These are phyloP conservation scores for Myiagra hebetior DNA, from an alignment of 2,113 vertebrate genomes.

Conservation along the genomic window DNA sequence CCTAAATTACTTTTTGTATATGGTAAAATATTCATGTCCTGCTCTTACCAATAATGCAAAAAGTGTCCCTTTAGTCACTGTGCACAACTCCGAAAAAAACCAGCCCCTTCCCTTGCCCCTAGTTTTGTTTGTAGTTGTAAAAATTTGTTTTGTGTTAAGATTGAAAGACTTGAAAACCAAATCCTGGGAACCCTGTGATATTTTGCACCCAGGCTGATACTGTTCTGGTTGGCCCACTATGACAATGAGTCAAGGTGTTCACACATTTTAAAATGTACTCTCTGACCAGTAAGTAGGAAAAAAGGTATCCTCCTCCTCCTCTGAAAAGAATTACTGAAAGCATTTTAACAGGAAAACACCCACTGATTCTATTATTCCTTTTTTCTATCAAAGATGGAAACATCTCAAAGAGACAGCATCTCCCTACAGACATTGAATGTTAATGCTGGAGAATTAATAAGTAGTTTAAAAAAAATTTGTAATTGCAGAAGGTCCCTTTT, in stretches of 20 bases:
- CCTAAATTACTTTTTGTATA: not conserved
- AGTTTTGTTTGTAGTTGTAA: not conserved
- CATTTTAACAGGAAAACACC: not conserved
- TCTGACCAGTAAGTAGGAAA: not conserved
- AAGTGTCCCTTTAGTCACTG: not conserved
- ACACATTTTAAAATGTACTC: not conserved
- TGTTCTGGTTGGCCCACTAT: not conserved
- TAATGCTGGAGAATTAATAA: not conserved
- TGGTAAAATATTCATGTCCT: not conserved
- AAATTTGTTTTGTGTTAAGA: not conserved
- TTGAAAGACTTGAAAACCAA: not conserved
- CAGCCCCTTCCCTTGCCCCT: rapidly evolving
- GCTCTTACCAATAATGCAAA: not conserved
- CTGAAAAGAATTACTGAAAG: not conserved
- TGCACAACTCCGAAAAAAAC: not conserved
- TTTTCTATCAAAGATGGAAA: not conserved
- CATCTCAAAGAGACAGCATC: not conserved
- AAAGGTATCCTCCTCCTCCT: not conserved
- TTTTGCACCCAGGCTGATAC: not conserved
- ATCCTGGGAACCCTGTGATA: not conserved
- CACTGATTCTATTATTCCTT: not conserved
- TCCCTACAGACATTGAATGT: not conserved
- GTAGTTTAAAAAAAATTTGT: not conserved
- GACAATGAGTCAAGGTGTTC: not conserved
- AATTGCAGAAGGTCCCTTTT: not conserved